These are phyloP conservation scores for Cremastinae sp. DNA, from an alignment of 2,888 invertebrate species.

Conservation along the genomic window DNA sequence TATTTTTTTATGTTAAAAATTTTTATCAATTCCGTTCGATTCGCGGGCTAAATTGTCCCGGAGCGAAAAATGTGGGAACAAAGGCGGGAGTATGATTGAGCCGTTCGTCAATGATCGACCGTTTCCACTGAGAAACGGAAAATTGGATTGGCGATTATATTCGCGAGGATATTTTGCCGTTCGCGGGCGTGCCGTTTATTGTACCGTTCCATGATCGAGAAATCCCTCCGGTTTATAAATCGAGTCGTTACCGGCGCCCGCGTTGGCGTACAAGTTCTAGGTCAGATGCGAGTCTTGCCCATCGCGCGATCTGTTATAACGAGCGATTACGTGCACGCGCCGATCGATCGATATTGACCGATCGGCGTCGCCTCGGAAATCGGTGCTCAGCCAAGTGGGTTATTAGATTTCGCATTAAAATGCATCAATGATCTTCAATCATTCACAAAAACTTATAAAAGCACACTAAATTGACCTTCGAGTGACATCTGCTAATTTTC, in stretches of 20 bases:
- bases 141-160: constrained; percentile 24
- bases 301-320: constrained; percentile 34
- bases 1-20: too few relatives aligned
- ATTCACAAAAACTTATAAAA: constrained; percentile 32
- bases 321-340: constrained; percentile 15
- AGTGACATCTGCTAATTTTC: too few relatives aligned
- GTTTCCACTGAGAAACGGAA: constrained; percentile 15
- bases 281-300: constrained; percentile 37
- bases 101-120: constrained; percentile 38
- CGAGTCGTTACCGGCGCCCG: constrained; percentile 45
- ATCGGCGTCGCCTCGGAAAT: constrained; percentile 6
- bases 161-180: constrained; percentile 17
- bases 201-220: constrained; percentile 58
- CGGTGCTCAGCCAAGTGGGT: constrained; percentile 18
- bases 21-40: too few relatives aligned
- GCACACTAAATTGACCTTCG: too few relatives aligned
- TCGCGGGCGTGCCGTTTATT: constrained; percentile 51
- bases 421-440: neutral
- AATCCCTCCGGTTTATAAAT: constrained; percentile 48
- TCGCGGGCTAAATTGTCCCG: too few relatives aligned
- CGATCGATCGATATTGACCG: constrained; percentile 30
- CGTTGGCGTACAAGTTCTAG: constrained; percentile 47
- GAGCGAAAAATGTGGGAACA: too few relatives aligned
- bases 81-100: constrained; percentile 28
- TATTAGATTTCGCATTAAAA: constrained; percentile 41